Evolutionary conservation across 2,113 vertebrate species (phyloP).

Genomic region (Pluvialis apricaria): DNA sequence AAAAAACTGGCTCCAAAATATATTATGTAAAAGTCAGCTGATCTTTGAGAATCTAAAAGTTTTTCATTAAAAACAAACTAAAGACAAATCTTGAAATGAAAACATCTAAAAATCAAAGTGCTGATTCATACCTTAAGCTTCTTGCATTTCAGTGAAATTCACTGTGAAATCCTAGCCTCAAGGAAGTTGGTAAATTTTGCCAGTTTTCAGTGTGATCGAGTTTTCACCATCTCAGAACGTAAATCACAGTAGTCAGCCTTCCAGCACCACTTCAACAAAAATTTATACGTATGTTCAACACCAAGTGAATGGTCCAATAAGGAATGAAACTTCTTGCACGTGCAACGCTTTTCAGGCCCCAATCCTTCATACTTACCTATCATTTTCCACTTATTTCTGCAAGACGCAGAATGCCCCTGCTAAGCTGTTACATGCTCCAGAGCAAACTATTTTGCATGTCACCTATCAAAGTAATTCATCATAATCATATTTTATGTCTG

Average conservation of each 20-base stretch:
- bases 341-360: background rate
- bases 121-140: background rate
- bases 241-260: background rate
- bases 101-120: background rate
- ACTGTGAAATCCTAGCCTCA: background rate
- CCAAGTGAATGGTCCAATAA: background rate
- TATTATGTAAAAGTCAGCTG: background rate
- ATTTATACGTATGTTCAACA: background rate
- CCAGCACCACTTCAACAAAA: background rate
- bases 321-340: rapidly evolving
- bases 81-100: background rate
- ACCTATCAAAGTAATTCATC: background rate
- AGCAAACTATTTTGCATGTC: background rate
- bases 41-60: background rate
- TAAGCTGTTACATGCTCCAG: background rate
- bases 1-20: background rate
- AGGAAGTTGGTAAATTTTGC: background rate
- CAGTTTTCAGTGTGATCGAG: background rate
- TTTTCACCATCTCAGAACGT: background rate
- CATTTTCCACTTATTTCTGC: background rate
- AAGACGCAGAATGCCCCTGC: background rate
- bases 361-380: background rate
- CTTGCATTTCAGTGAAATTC: background rate
- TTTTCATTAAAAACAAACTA: background rate
- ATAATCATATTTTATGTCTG: background rate